Evolutionary conservation across 2,797 vertebrate species (phyloP).

Genomic region (Trachurus trachurus): DNA sequence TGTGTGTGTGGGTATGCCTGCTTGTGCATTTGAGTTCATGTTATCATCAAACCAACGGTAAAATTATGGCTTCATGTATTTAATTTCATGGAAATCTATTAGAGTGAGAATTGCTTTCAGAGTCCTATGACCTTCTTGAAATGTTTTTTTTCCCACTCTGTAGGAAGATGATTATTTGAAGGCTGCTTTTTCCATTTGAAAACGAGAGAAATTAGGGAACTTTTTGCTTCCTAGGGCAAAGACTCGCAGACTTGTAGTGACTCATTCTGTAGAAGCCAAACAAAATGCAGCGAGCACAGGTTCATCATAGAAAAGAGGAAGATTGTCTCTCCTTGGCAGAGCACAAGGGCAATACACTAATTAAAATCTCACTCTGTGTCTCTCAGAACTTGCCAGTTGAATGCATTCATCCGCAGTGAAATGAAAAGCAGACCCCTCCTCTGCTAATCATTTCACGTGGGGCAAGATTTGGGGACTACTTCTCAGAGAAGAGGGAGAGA

Average conservation of each 20-base stretch:
- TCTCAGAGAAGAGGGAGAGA: conserved; percentile 23
- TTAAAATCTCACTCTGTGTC: conserved; percentile 74
- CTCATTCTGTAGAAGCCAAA: conserved; percentile 52
- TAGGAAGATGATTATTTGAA: conserved; percentile 76
- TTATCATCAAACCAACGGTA: conserved; percentile 59
- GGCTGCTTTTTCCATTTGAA: conserved; percentile 59
- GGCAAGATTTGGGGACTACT: conserved; percentile 53
- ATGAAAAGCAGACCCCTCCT: conserved; percentile 65
- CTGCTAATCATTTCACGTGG: conserved; percentile 69
- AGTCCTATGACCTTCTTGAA: conserved; percentile 82
- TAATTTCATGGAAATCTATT: conserved; percentile 85
- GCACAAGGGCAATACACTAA: conserved; percentile 68
- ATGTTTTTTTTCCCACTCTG: conserved; percentile 61
- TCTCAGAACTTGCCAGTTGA: conserved; percentile 67
- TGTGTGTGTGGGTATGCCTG: conserved; percentile 3
- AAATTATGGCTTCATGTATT: conserved; percentile 75
- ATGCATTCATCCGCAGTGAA: conserved; percentile 62
- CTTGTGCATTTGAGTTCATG: conserved; percentile 38
- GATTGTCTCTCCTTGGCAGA: conserved; percentile 54
- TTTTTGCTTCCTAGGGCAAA: conserved; percentile 63
- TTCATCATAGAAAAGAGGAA: conserved; percentile 49
- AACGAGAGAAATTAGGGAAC: conserved; percentile 75
- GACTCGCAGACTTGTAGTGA: conserved; percentile 58
- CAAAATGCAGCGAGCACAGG: conserved; percentile 40
- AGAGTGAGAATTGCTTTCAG: conserved; percentile 82